Base-by-base conservation (phyloP, 2,113 vertebrate species). In the Triplophysa dalaica region DNA sequence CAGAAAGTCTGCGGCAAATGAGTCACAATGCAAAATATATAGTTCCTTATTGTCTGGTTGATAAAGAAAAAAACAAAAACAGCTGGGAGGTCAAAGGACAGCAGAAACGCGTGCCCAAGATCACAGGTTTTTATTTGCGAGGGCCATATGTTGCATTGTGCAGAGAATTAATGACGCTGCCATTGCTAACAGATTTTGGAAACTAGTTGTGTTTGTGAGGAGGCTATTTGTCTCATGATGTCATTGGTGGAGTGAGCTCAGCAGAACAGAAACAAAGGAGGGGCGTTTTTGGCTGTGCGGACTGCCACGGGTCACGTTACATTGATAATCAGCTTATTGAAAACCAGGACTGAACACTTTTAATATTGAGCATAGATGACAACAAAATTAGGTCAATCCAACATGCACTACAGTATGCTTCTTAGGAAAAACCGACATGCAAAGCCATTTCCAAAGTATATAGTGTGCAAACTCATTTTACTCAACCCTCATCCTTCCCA, bases 181-280 rank as follows among this genome's bases (percentile, higher is more conserved):
- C 56, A 43, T 61, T 61, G 56, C 56, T 74, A 56, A 62, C 41
- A 64, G 45, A 10, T 76, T 43, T 76, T 65, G 62, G 61, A 65
- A 2, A 60, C 58, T 64, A 52, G 38, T 50, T 62, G 33, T 70
- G 78, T 80, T 70, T 80, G 69, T 67, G 75, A 76, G 29, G 45
- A 65, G 45, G 24, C 41, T 75, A n/a, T 75, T 38, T 80, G 50
- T 74, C 64, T 66, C n/a, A 80, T 73, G 69, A 67, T 75, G 79
- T 80, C 61, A 74, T 58, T 58, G 62, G 69, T 74, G 63, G 50
- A 80, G 70, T 58, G 79, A 74, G 69, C 48, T 65, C 79, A 75
- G 45, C 62, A 14, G 41, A 75, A 66, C 60, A 64, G 78, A 66
- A 80, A 74, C 21, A 75, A 80, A 80, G 69, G 70, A 50, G 52